These are phyloP conservation scores for Agapostemon virescens DNA, from an alignment of 2,888 invertebrate species.

Conservation along the genomic window DNA sequence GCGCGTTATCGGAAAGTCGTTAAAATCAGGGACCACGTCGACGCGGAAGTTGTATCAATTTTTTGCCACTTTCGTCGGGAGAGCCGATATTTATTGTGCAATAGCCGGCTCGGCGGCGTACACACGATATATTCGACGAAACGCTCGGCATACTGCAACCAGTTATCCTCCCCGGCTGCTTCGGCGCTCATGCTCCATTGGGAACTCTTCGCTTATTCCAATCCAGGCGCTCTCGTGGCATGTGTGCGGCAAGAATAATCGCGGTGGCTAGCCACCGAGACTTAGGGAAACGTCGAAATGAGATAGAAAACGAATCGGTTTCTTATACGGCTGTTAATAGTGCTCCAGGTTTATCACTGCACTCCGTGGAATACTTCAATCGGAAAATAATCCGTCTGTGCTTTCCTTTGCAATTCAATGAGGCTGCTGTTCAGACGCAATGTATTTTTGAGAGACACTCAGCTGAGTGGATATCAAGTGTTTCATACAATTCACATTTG, in stretches of 20 bases:
- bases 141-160: conserved; percentile 52
- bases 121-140: conserved; percentile 53
- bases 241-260: conserved; percentile 23
- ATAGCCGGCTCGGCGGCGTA: conserved; percentile 33
- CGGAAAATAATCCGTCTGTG: neutral
- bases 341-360: neutral
- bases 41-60: conserved; percentile 35
- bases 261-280: neutral
- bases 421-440: neutral
- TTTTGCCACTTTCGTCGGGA: conserved; percentile 41
- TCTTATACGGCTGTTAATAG: neutral
- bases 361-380: neutral
- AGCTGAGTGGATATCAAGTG: neutral
- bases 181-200: conserved; percentile 48
- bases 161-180: conserved; percentile 58
- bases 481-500: neutral
- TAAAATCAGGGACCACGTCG: conserved; percentile 32
- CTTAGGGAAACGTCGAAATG: neutral
- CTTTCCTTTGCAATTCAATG: neutral
- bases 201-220: conserved; percentile 56
- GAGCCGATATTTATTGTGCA: conserved; percentile 60
- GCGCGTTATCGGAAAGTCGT: conserved; percentile 47
- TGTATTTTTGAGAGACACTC: neutral
- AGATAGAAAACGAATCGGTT: neutral
- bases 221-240: conserved; percentile 45